Conservation (phyloP, 2,888 invertebrate species). For the Melieria picta region DNA sequence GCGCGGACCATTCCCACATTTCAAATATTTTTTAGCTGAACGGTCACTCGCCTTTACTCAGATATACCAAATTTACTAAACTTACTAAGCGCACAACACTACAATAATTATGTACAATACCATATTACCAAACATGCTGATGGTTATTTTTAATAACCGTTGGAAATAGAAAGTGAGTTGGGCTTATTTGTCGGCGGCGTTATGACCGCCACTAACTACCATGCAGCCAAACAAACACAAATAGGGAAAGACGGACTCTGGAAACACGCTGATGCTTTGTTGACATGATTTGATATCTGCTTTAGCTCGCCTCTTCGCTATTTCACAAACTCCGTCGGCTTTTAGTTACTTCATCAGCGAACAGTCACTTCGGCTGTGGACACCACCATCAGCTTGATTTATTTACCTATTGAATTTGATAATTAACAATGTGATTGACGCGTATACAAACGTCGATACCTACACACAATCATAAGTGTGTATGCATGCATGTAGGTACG, state of each 20-base stretch:
- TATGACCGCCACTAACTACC: conserved; percentile 2
- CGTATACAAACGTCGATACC: too few relatives aligned
- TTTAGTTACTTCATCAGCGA: conserved; percentile 15
- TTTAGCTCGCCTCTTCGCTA: background rate
- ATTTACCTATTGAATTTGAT: background rate
- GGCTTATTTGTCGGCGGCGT: background rate
- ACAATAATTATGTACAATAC: too few relatives aligned
- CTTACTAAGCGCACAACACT: background rate
- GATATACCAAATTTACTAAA: conserved; percentile 15
- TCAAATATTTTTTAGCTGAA: too few relatives aligned
- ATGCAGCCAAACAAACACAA: conserved; percentile 27
- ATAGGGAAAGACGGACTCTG: conserved; percentile 24
- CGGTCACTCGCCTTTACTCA: too few relatives aligned
- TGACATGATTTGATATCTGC: conserved; percentile 23
- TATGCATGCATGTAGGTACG: too few relatives aligned
- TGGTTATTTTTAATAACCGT: conserved; percentile 9
- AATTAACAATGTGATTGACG: conserved; percentile 4
- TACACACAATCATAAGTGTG: too few relatives aligned
- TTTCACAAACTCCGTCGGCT: background rate
- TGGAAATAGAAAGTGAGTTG: conserved; percentile 19
- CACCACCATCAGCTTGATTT: background rate
- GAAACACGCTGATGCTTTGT: background rate
- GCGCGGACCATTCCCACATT: too few relatives aligned
- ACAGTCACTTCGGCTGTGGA: background rate
- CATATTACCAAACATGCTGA: too few relatives aligned